Conservation (phyloP, 2,888 invertebrate genomes). For the Stenoptilia bipunctidactyla region DNA sequence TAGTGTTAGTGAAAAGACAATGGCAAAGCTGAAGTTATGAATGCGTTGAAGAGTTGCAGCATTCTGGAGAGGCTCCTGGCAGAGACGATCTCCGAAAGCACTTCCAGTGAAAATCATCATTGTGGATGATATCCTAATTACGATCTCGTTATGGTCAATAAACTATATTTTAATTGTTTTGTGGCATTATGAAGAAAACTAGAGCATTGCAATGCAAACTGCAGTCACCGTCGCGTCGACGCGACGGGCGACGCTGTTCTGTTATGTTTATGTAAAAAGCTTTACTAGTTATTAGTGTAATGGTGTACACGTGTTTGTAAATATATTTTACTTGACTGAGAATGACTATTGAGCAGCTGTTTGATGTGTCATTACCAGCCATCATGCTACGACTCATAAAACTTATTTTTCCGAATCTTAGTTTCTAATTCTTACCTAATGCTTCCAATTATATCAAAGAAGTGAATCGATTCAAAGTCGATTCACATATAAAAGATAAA, state of each 20-base stretch:
- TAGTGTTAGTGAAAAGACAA: slow-evolving; percentile 26
- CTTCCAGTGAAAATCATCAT: slow-evolving; percentile 58
- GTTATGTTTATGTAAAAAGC: slow-evolving; percentile 66
- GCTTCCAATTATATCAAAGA: slow-evolving; percentile 72
- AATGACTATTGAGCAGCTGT: neutral
- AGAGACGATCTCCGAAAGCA: slow-evolving; percentile 20
- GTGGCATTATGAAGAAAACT: slow-evolving; percentile 66
- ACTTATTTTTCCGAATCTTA: slow-evolving; percentile 30
- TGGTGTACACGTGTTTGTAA: slow-evolving; percentile 57
- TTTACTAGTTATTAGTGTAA: slow-evolving; percentile 60
- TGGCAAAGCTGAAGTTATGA: neutral
- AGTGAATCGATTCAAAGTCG: slow-evolving; percentile 63
- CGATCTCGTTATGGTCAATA: slow-evolving; percentile 70
- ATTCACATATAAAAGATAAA: slow-evolving; percentile 39
- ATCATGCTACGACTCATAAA: neutral
- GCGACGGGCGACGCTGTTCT: slow-evolving; percentile 38
- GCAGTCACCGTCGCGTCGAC: too few relatives aligned
- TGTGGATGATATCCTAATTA: slow-evolving; percentile 60
- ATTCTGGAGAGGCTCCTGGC: neutral
- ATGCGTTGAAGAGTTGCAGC: neutral
- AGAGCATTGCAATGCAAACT: slow-evolving; percentile 61
- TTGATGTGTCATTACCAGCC: neutral
- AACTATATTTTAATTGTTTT: slow-evolving; percentile 53
- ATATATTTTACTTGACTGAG: slow-evolving; percentile 38
- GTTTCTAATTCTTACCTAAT: slow-evolving; percentile 61